phyloP scores from a whole-genome alignment of 2,113 vertebrate genomes.

The Psilopogon haemacephalus region DNA sequence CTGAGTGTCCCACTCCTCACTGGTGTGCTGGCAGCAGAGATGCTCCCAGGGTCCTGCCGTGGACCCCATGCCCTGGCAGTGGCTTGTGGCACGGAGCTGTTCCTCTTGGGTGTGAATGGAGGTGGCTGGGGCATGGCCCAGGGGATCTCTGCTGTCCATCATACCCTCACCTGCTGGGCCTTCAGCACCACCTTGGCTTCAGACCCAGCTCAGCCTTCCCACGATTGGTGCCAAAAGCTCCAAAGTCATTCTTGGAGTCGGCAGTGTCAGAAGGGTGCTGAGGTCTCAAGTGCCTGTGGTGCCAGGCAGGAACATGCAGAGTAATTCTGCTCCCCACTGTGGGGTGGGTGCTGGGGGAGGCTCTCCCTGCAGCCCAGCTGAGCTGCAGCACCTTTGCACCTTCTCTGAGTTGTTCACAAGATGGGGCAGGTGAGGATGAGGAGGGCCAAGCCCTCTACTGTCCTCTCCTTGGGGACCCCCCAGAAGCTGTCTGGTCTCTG shows the following conservation, averaged over 20 bases:
- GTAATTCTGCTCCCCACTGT: not conserved
- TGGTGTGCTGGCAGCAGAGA: not conserved
- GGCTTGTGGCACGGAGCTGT: accelerated
- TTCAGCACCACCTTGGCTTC: accelerated
- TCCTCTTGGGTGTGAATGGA: accelerated
- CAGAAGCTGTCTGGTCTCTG: accelerated
- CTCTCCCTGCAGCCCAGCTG: not conserved
- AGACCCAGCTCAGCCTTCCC: not conserved
- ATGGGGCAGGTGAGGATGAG: not conserved
- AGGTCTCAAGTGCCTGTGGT: accelerated
- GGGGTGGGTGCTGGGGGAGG: not conserved
- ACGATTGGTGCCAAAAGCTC: accelerated
- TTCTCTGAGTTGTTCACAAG: not conserved
- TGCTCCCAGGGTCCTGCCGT: accelerated
- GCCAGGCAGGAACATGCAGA: not conserved
- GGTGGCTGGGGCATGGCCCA: accelerated
- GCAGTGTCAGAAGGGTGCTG: not conserved
- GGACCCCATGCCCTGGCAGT: accelerated
- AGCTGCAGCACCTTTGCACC: not conserved
- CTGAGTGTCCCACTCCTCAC: accelerated
- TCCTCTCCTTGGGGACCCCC: not conserved
- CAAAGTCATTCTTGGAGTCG: not conserved
- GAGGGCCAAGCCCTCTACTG: not conserved
- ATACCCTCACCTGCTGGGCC: accelerated
- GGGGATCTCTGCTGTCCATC: accelerated